Evolutionary conservation across 2,113 vertebrate species (phyloP), one percentile per base, ranked within the genome.

Genomic region (Cochlearius cochlearius): DNA sequence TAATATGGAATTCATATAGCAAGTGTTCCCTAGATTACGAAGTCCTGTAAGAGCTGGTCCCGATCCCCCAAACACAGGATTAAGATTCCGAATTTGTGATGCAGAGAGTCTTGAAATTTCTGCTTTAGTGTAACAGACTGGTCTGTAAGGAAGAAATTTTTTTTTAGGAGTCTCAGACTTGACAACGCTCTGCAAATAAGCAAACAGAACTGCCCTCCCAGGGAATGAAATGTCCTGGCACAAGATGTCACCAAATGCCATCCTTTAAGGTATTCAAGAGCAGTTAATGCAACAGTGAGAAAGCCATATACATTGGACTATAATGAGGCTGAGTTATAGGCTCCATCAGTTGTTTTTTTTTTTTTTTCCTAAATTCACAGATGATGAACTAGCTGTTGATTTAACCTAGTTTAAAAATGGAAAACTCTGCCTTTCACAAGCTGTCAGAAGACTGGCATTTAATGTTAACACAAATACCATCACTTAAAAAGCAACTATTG

Each of bases 1-100:
- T n/a, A 99, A 85, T 94, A 99, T 98, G 72, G 99, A 99, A 97
- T 99, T 99, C 99, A 99, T 99, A 78, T 99, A 99, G 98, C 99
- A 99, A 26, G 99, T 99, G 98, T 99, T 99, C 82, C 99, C 99
- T 30, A 99, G 97, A 71, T 99, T 99, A 34, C 99, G 98, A 32
- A 99, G 99, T 36, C 99, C 99, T 3, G 99, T 99, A 36, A 99
- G 98, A 14, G 99, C 99, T 77, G 99, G 97, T 45, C 99, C 99
- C 36, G 98, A 95, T 45, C 99, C 99, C 49, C 99, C 99, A 89
- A 99, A 99, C 14, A 99, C 98, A 6, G 99, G 99, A 92, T 99
- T 99, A 23, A 99, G 98, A 95, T 99, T 99, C 53, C 99, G 98
- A 86, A 99, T 99, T 97, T 99, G 99, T 29, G 99, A 98, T 11